Base-by-base conservation (phyloP, 2,888 invertebrate genomes). In the Drepanosiphum platanoidis region DNA sequence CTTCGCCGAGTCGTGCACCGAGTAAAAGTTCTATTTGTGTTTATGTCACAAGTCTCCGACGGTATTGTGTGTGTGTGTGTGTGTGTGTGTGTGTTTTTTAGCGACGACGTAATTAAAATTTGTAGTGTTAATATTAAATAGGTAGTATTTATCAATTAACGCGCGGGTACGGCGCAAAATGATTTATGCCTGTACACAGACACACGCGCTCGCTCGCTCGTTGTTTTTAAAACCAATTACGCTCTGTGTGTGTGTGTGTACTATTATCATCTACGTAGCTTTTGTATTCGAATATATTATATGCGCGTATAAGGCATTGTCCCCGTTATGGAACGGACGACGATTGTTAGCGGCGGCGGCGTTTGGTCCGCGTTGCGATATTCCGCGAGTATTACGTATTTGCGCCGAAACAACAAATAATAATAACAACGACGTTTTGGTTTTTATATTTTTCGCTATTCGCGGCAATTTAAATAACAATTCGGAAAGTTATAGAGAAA, bases 221-320 rank as follows among this genome's bases (percentile, higher is more conserved):
- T n/a, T 36, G 13, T 27, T 61, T 70, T 32, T 68, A 34, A 68
- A 79, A 79, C 46, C 79, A 68, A 79, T 79, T 66, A 46, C n/a
- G 15, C 34, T 27, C 15, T n/a, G n/a, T n/a, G n/a, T n/a, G n/a
- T n/a, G n/a, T n/a, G n/a, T n/a, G n/a, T n/a, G n/a, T n/a, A n/a
- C n/a, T n/a, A n/a, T n/a, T n/a, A n/a, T n/a, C n/a, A 46, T 68
- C 34, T 70, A 79, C n/a, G n/a, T 32, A 32, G 15, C 66, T 61
- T 3, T 71, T 39, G 22, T 32, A 36, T 4, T 34, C 34, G 22
- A 1, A 22, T 18, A 34, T 18, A 75, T 58, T 15, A 46, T 46
- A 9, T 68, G 7, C 9, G 36, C 68, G 18, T 22, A 61, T 22
- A 7, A 34, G 5, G 36, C 68, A 7, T 68, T 36, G 68, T 68